Evolutionary conservation across 1,140 invertebrate genomes (phyloP).

Genomic region (Hydropsyche tenuis): DNA sequence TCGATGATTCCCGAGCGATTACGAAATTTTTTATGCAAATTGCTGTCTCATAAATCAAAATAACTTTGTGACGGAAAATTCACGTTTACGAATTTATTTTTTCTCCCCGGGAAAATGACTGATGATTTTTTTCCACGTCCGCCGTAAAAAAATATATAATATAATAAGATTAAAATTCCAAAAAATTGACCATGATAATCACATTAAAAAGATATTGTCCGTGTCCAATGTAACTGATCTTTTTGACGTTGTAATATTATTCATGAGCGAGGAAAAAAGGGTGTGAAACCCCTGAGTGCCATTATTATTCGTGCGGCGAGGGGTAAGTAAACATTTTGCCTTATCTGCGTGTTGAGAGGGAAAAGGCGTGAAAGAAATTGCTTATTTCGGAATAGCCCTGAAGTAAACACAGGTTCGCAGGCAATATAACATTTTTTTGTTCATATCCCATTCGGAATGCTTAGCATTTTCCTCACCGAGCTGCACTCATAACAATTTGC

Average conservation of each 20-base stretch:
- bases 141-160: not conserved
- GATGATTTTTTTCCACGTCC: conserved; percentile 6
- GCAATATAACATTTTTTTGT: conserved; percentile 29
- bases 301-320: conserved; percentile 29
- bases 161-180: not conserved
- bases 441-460: conserved; percentile 20
- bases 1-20: conserved; percentile 26
- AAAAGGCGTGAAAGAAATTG: conserved; percentile 30
- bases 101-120: not conserved
- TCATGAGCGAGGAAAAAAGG: not conserved
- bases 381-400: conserved; percentile 22
- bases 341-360: conserved; percentile 24
- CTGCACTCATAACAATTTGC: conserved; percentile 24
- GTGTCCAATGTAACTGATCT: no score
- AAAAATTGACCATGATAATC: no score
- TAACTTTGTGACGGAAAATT: conserved; percentile 7
- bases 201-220: no score
- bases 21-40: conserved; percentile 21
- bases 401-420: conserved; percentile 29
- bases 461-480: not conserved
- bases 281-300: not conserved
- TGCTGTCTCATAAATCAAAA: conserved; percentile 24
- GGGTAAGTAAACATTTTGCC: conserved; percentile 28
- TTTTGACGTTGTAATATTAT: not conserved
- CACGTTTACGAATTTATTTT: not conserved